phyloP scores from a whole-genome alignment of 1,140 invertebrate species.

The Pseudomyrmex gracilis region DNA sequence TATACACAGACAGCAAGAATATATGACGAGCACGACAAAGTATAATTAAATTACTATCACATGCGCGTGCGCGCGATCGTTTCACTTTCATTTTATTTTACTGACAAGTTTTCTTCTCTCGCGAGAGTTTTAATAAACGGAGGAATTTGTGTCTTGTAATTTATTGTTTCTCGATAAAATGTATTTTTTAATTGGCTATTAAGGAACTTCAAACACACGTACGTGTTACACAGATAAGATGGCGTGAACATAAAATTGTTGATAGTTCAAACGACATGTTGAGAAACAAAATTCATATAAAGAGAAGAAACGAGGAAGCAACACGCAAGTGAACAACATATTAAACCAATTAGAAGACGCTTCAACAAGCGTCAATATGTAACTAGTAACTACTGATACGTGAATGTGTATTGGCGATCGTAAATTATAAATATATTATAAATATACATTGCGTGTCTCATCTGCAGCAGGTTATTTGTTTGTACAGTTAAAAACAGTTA shows the following conservation, averaged over 20 bases:
- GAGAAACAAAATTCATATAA: background rate
- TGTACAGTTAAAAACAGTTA: constrained; percentile 12
- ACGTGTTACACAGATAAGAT: background rate
- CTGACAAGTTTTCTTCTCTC: constrained; percentile 21
- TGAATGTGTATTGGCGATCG: background rate
- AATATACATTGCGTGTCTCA: background rate
- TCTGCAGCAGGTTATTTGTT: constrained; percentile 10
- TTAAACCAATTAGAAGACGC: background rate
- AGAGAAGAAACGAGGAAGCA: background rate
- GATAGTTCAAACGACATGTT: background rate
- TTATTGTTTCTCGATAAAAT: background rate
- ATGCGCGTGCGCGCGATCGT: background rate
- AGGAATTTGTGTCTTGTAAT: background rate
- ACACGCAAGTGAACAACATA: background rate
- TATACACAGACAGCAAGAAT: background rate
- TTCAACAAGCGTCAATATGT: background rate
- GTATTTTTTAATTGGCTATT: constrained; percentile 18
- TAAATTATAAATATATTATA: constrained; percentile 17
- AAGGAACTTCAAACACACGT: background rate
- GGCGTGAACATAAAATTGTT: background rate
- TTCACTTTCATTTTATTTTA: constrained; percentile 34
- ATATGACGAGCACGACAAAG: background rate
- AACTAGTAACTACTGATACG: constrained; percentile 1
- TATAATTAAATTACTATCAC: constrained; percentile 45
- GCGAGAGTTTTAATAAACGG: background rate